Percentiles rank a stretch among this genome's conserved stretches.
Evolutionary conservation across 2,797 vertebrate genomes (phyloP).

Genomic region (Arvicola amphibius): DNA sequence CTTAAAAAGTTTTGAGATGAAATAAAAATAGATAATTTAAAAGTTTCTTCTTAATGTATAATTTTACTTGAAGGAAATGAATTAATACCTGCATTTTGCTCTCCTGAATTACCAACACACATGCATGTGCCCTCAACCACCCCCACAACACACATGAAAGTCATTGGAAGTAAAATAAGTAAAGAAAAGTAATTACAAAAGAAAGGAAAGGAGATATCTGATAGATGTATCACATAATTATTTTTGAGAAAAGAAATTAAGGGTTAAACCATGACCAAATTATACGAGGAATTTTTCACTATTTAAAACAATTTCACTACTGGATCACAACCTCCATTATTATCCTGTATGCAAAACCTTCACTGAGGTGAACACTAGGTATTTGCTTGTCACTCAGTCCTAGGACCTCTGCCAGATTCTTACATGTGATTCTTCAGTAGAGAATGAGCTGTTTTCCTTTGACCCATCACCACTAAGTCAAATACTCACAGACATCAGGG

Average conservation of each 20-base stretch:
- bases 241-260: neutral
- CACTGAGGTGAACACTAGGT: neutral
- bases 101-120: neutral
- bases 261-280: neutral
- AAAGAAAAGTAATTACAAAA: neutral
- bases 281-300: neutral
- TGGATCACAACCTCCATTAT: neutral
- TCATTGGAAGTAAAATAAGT: neutral
- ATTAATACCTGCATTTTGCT: neutral
- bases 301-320: neutral
- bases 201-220: neutral
- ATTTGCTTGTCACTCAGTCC: neutral
- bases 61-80: conserved; percentile 16
- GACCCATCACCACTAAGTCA: neutral
- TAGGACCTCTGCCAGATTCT: neutral
- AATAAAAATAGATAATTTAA: neutral
- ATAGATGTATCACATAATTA: neutral
- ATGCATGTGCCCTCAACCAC: neutral
- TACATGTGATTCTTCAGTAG: neutral
- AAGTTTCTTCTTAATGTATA: neutral
- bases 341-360: neutral
- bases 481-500: neutral
- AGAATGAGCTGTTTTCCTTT: neutral
- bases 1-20: conserved; percentile 11
- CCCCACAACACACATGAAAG: neutral